Evolutionary conservation across 2,797 vertebrate species (phyloP), one percentile per base, ranked within the genome.

Genomic region (Loriculus beryllinus): DNA sequence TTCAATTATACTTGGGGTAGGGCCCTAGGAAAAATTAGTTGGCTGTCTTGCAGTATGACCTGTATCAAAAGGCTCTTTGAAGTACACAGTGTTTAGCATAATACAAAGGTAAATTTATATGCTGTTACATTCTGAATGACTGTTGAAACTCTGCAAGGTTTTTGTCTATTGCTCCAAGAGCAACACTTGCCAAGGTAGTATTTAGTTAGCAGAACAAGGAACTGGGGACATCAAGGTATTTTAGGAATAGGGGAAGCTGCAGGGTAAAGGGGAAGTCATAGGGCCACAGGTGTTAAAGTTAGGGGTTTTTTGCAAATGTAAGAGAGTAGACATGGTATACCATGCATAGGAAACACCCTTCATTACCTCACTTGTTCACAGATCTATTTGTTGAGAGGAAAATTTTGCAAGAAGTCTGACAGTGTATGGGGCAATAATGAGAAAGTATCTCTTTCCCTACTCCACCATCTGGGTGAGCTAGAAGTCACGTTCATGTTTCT

Each of bases 341-440:
- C 39, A 42, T 62, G 28, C 47, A 23, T 79, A 76, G 86, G 92
- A 94, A 86, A 69, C 2, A 8, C 26, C 48, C 39, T 77, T 71
- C 48, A 18, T 69, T 82, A 71, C 62, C 39, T 83, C 39, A 39
- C 3, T 79, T 84, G 54, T 84, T 92, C 42, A 47, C 43, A n/a
- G 42, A 82, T 51, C 14, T 80, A 6, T 37, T 72, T 74, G 33
- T 57, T 86, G 67, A 90, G 83, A 72, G 77, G 70, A 94, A 70
- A 35, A 63, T 59, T 39, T 2, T 88, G 39, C 63, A 84, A 86
- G n/a, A 88, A 86, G 22, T 49, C 42, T 47, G 49, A 29, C 29
- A 19, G 18, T 52, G 19, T 67, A 48, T 74, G 40, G 63, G 43
- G 28, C 31, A 90, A 42, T 74, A 80, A 75, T 54, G 77, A 82